Percentiles rank a stretch among this genome's conserved stretches.
phyloP scores from a whole-genome alignment of 2,113 vertebrate genomes.

The Oncorhynchus kisutch region DNA sequence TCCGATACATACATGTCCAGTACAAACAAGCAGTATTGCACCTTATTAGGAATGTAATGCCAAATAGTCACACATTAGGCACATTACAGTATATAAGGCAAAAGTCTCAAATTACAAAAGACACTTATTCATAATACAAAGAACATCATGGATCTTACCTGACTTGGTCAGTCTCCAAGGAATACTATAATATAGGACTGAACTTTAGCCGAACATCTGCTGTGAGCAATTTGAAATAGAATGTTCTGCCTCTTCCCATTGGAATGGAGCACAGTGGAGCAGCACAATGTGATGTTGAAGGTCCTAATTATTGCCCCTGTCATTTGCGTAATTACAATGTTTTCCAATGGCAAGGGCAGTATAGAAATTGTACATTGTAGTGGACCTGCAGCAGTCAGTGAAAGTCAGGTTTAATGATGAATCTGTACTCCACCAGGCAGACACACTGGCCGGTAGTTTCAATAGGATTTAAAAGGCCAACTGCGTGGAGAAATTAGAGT shows the following conservation, averaged over 20 bases:
- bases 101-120: too few species aligned
- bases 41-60: too few species aligned
- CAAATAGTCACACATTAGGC: too few species aligned
- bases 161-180: neutral
- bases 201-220: constrained; percentile 60
- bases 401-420: constrained; percentile 94
- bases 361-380: constrained; percentile 80
- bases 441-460: constrained; percentile 78
- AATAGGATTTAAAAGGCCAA: constrained; percentile 98
- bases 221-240: constrained; percentile 50
- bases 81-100: too few species aligned
- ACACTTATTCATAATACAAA: too few species aligned
- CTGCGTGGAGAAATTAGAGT: constrained; percentile 99
- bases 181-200: neutral
- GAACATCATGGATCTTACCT: neutral
- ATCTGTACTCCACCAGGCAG: constrained; percentile 85
- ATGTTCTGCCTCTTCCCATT: constrained; percentile 44
- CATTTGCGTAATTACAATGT: constrained; percentile 81
- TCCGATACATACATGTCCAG: too few species aligned
- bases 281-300: constrained; percentile 68
- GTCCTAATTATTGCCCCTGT: constrained; percentile 77
- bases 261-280: constrained; percentile 53
- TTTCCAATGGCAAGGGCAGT: constrained; percentile 61
- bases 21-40: too few species aligned
- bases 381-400: constrained; percentile 65